Base-by-base conservation (phyloP, 2,888 invertebrate genomes). In the Kryphioiulus occultus region DNA sequence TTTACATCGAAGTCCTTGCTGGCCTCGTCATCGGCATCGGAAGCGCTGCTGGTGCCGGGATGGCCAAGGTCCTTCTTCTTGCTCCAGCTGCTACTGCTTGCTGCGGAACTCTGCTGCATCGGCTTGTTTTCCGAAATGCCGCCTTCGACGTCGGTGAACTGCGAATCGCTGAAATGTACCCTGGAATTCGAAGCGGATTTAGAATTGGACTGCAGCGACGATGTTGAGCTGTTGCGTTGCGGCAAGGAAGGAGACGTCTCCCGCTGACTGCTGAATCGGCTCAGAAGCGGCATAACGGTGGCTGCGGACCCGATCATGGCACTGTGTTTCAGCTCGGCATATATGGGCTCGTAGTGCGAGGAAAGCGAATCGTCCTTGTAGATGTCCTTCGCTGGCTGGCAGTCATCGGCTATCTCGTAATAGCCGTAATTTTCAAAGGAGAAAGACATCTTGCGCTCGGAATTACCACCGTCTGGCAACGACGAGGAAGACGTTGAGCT, bases 21-120 rank as follows among this genome's bases (percentile, higher is more conserved):
- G 0, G 95, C 95, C 92, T 96, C 97, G 90, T 97, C 96, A 90
- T 95, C 96, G 1, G 95, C 95, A 92, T 97, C 96, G 0, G 96
- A 96, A 35, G 90, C 90, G 87, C 88, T 85, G 32, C 78, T 86
- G 15, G 86, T 53, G 26, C 47, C 53, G 7, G 86, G 85, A n/a
- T 47, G 59, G 26, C 30, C 86, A 53, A 86, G 42, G 10, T 86
- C 86, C n/a, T 19, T 26, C 19, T 87, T 68, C 85, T 53, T 83
- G 30, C 32, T 35, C 83, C 35, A 22, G 35, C 85, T 30, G 83
- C 0, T 83, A 19, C 83, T 3, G 26, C 32, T 83, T 17, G 4
- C 83, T 0, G 82, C n/a, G 5, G 22, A 22, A 59, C 26, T 78
- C 78, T 30, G 78, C 26, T 30, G 26, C 0, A 12, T 10, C 26